These are phyloP conservation scores for Campylorhamphus procurvoides DNA, from an alignment of 2,113 vertebrate species.

Conservation along the genomic window DNA sequence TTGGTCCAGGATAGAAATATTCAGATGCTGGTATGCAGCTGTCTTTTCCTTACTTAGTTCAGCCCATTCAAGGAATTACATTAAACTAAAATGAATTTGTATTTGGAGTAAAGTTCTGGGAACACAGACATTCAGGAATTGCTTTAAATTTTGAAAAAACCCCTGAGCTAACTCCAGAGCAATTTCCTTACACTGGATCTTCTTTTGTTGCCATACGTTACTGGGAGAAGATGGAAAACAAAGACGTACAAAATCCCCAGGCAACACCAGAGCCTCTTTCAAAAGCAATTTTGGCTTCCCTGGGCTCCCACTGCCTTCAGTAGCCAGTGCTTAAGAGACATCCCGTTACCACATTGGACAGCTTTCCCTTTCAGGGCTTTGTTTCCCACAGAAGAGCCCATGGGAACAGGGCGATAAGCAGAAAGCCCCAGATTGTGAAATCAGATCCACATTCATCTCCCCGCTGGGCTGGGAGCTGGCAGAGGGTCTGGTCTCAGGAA, in stretches of 20 bases:
- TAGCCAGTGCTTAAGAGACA: neutral
- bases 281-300: neutral
- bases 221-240: neutral
- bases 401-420: neutral
- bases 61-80: neutral
- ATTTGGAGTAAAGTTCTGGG: neutral
- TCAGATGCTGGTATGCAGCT: neutral
- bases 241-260: neutral
- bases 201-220: neutral
- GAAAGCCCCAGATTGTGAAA: neutral
- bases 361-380: neutral
- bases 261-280: neutral
- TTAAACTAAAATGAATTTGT: neutral
- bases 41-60: neutral
- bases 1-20: neutral
- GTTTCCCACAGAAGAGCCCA: conserved; percentile 30
- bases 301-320: neutral
- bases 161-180: neutral
- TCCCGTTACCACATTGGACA: neutral
- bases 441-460: accelerated
- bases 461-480: accelerated
- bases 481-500: neutral
- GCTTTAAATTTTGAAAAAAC: neutral
- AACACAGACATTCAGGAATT: neutral
- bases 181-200: neutral